A percentile compares a stretch with the other conserved stretches of the same genome.
Conservation (phyloP, 2,888 invertebrate genomes). For the Calameuta filiformis region DNA sequence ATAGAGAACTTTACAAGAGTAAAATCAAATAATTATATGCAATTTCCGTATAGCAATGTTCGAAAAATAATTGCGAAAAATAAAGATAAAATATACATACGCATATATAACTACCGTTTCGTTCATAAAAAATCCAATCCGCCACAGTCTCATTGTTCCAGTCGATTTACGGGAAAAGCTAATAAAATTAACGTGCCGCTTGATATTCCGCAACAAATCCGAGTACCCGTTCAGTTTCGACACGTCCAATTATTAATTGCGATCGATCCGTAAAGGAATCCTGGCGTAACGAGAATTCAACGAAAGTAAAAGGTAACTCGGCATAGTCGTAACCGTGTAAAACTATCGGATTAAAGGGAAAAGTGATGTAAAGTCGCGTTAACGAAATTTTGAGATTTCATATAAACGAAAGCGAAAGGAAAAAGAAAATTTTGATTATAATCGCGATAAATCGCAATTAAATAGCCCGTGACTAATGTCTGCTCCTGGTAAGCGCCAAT, state of each 20-base stretch:
- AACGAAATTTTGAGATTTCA: background rate
- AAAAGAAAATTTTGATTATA: background rate
- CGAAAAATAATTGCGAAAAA: background rate
- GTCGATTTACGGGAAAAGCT: background rate
- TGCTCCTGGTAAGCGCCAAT: background rate
- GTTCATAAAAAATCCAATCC: background rate
- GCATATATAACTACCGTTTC: background rate
- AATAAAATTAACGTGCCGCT: background rate
- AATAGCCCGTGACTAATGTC: background rate
- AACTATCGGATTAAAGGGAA: background rate
- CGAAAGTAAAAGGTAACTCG: constrained; percentile 49
- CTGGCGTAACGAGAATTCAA: constrained; percentile 55
- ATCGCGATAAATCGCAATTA: background rate
- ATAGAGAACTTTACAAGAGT: background rate
- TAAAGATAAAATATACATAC: too few species aligned
- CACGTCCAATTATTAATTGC: constrained; percentile 54
- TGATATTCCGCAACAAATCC: background rate
- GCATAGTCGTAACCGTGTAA: background rate
- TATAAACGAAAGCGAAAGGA: background rate
- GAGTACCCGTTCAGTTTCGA: constrained; percentile 18
- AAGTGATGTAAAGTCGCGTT: background rate
- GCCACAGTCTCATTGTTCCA: background rate
- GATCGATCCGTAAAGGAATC: constrained; percentile 58
- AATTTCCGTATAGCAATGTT: background rate
- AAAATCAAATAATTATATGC: background rate